phyloP scores from a whole-genome alignment of 1,140 invertebrate genomes.

The Pseudomyrmex gracilis region DNA sequence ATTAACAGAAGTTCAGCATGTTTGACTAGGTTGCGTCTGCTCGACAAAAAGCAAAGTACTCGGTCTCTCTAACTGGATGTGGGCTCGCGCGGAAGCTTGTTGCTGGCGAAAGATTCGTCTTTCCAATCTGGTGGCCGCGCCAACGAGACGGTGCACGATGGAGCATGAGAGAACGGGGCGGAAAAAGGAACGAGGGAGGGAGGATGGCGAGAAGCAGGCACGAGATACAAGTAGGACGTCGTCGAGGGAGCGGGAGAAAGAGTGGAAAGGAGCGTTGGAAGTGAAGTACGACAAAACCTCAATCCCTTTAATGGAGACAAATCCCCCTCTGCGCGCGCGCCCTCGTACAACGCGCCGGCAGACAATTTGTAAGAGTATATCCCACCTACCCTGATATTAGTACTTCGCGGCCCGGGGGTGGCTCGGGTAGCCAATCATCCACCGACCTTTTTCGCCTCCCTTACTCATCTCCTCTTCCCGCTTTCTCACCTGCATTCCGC shows the following conservation, averaged over 20 bases:
- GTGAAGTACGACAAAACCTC: constrained; percentile 84
- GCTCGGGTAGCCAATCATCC: constrained; percentile 75
- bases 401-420: constrained; percentile 63
- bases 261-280: constrained; percentile 61
- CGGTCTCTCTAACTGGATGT: constrained; percentile 47
- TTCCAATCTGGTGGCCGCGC: constrained; percentile 54
- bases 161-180: neutral
- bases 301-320: constrained; percentile 86
- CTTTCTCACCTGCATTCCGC: constrained; percentile 30
- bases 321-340: constrained; percentile 78
- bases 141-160: constrained; percentile 18
- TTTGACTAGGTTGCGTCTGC: constrained; percentile 45
- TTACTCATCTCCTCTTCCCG: constrained; percentile 12
- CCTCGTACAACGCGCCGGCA: constrained; percentile 66
- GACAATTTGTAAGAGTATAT: constrained; percentile 85
- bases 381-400: constrained; percentile 76
- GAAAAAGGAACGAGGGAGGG: neutral
- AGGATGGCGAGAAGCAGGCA: constrained; percentile 2
- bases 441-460: constrained; percentile 59
- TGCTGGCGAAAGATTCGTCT: constrained; percentile 60
- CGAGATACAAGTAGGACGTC: constrained; percentile 43
- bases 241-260: constrained; percentile 28
- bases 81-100: constrained; percentile 58
- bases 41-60: constrained; percentile 38
- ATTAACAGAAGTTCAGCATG: constrained; percentile 30